These are phyloP conservation scores for Anabas testudineus DNA, from an alignment of 2,797 vertebrate genomes.

Conservation along the genomic window DNA sequence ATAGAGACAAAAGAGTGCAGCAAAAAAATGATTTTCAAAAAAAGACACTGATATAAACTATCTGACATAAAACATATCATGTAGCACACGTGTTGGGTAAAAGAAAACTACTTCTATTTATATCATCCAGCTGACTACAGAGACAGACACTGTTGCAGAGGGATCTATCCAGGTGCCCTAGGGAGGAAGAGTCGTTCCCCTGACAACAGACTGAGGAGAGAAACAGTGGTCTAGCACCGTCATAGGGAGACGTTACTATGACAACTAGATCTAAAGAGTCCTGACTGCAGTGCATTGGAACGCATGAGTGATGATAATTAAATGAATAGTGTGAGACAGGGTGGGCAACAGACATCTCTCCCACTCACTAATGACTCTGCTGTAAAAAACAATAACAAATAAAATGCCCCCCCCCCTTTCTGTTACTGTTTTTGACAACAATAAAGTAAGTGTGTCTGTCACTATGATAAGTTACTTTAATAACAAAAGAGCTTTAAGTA, in stretches of 20 bases:
- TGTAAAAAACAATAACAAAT: slow-evolving; percentile 21
- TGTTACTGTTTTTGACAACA: slow-evolving; percentile 14
- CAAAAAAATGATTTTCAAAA: background rate
- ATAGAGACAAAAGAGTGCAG: too few relatives aligned
- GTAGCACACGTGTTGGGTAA: background rate
- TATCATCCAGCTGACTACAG: slow-evolving; percentile 33
- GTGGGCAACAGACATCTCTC: slow-evolving; percentile 25
- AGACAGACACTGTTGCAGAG: slow-evolving; percentile 53
- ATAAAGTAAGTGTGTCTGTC: slow-evolving; percentile 3
- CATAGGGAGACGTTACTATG: slow-evolving; percentile 65
- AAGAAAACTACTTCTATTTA: slow-evolving; percentile 41
- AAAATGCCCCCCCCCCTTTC: background rate
- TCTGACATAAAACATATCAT: slow-evolving; percentile 24
- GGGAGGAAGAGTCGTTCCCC: slow-evolving; percentile 57
- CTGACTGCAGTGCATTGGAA: slow-evolving; percentile 33
- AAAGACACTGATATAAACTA: background rate
- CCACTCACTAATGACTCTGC: slow-evolving; percentile 49
- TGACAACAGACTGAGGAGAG: slow-evolving; percentile 62
- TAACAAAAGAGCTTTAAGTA: slow-evolving; percentile 13
- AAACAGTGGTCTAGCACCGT: slow-evolving; percentile 40
- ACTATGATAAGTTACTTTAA: slow-evolving; percentile 11
- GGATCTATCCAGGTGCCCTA: slow-evolving; percentile 40
- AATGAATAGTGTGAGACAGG: slow-evolving; percentile 19
- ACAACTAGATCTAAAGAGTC: slow-evolving; percentile 36
- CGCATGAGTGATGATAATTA: slow-evolving; percentile 32